Conservation (phyloP, 2,797 vertebrate species). For the Falco berigora region DNA sequence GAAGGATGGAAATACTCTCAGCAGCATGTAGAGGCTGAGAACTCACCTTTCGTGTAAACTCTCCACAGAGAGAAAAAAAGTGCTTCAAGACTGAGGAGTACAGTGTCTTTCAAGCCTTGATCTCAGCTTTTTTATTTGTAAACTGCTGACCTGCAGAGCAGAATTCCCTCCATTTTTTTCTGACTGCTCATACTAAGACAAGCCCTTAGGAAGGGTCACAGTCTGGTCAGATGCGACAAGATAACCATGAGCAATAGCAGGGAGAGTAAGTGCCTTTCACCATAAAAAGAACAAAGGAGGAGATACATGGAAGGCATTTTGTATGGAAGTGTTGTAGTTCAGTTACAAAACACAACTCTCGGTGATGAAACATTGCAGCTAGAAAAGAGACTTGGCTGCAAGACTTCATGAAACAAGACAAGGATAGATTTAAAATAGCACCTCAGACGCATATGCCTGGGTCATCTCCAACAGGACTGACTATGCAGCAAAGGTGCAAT, state of each 20-base stretch:
- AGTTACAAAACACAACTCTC: background rate
- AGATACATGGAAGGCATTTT: slow-evolving; percentile 2
- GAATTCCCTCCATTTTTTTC: background rate
- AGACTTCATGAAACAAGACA: background rate
- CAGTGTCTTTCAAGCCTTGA: background rate
- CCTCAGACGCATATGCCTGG: background rate
- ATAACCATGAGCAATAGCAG: background rate
- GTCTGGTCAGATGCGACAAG: background rate
- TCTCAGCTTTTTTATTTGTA: background rate
- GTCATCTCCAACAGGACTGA: background rate
- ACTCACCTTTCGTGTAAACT: background rate
- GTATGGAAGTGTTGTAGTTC: background rate
- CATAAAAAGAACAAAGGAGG: background rate
- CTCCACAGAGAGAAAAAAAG: background rate
- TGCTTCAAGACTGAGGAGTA: background rate
- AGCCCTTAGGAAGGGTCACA: background rate
- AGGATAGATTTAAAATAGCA: background rate
- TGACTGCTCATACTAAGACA: background rate
- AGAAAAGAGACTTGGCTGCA: background rate
- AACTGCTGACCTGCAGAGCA: background rate
- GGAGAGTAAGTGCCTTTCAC: background rate
- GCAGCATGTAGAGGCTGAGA: background rate
- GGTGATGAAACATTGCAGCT: background rate
- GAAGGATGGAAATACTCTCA: background rate
- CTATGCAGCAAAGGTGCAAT: background rate